Evolutionary conservation across 2,797 vertebrate genomes (phyloP), one percentile per base, ranked within the genome.

Genomic region (Rousettus madagascariensis): DNA sequence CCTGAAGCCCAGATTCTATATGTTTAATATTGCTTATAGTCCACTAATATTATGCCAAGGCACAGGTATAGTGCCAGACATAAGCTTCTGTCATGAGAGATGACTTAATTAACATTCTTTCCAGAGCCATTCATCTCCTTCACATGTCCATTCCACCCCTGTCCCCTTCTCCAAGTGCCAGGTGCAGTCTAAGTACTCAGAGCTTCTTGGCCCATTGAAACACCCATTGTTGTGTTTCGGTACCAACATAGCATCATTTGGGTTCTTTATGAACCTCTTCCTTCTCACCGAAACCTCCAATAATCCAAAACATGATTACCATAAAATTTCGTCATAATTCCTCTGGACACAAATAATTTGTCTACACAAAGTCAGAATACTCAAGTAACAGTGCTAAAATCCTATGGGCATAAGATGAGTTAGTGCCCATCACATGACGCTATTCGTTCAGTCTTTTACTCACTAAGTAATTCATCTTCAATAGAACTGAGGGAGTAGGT

Each of bases 61-160:
- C n/a, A 30, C 2, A 22, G 24, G 5, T 19, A 82, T 28, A 82
- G 30, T 30, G 5, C 3, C n/a, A 84, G 38, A 51, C 71, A 92
- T 10, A 15, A 51, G 15, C 38, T 28, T 87, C 43, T 49, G n/a
- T 13, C 9, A 11, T 49, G 33, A 93, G 30, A 80, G 12, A n/a
- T 13, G 9, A 79, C 30, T 66, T 61, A 24, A 65, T 41, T 91
- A 86, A 49, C 11, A 68, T 51, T 92, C 24, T 19, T 15, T 75
- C 7, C 8, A 51, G 13, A 94, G 6, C 12, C 19, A 41, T 20
- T 12, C 0, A 26, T 15, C 43, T 43, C 26, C 17, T 65, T 94
- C 55, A 51, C 3, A 46, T 1, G 9, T 20, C n/a, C 2, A 41
- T 0, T 12, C 5, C 19, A 8, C 5, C 16, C 11, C 5, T 1